Percentiles rank a stretch among this genome's conserved stretches.
Evolutionary conservation across 1,140 invertebrate genomes (phyloP).

Genomic region (Zaprionus taronus): DNA sequence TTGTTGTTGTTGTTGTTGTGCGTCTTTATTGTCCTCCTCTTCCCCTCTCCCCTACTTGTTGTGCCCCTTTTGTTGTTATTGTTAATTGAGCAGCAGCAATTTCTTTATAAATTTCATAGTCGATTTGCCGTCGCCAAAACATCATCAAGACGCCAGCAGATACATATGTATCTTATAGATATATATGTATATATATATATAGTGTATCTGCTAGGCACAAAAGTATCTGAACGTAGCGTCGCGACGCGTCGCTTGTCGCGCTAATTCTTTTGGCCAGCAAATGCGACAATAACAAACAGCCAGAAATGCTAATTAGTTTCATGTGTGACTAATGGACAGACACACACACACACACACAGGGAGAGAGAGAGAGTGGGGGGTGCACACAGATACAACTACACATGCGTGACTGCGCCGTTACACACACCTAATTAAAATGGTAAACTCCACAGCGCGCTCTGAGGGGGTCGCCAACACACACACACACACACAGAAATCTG

Average conservation of each 20-base stretch:
- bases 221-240: slow-evolving; percentile 53
- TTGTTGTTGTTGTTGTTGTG: slow-evolving; percentile 33
- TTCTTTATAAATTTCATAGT: slow-evolving; percentile 72
- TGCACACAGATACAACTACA: slow-evolving; percentile 47
- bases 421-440: slow-evolving; percentile 83
- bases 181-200: slow-evolving; percentile 38
- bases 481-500: neutral
- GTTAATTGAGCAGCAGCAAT: slow-evolving; percentile 64
- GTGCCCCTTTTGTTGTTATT: neutral
- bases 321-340: slow-evolving; percentile 83
- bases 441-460: slow-evolving; percentile 29
- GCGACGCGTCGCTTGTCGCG: slow-evolving; percentile 53
- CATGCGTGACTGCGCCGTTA: slow-evolving; percentile 66
- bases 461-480: slow-evolving; percentile 54
- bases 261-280: slow-evolving; percentile 81
- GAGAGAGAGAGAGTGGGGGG: slow-evolving; percentile 20
- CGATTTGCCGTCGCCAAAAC: slow-evolving; percentile 70
- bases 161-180: neutral
- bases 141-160: slow-evolving; percentile 55
- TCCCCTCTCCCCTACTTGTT: no score
- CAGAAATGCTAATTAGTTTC: slow-evolving; percentile 84
- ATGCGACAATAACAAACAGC: slow-evolving; percentile 83
- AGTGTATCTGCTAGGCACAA: slow-evolving; percentile 13
- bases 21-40: slow-evolving; percentile 6
- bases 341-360: slow-evolving; percentile 47